These are phyloP conservation scores for Horisme vitalbata DNA, from an alignment of 2,888 invertebrate species.

Conservation along the genomic window DNA sequence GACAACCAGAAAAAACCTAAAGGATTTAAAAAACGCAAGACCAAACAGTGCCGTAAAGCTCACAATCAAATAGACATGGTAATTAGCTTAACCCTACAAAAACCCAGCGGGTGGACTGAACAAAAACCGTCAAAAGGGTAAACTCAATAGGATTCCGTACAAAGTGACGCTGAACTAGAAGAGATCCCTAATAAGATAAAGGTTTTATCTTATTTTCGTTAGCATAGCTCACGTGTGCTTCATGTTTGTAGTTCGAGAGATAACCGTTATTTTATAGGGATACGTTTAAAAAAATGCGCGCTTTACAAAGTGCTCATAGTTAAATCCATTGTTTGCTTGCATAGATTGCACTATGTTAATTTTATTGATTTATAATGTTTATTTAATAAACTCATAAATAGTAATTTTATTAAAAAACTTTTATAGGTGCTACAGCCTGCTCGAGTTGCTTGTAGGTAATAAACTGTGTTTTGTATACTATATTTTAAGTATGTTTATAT, in stretches of 20 bases:
- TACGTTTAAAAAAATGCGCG: neutral
- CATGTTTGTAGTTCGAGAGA: constrained; percentile 10
- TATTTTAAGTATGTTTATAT: no score
- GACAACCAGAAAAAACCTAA: no score
- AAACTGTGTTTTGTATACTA: no score
- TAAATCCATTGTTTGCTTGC: no score
- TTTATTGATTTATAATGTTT: no score
- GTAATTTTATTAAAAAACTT: no score
- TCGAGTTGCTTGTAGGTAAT: no score
- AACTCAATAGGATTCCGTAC: constrained; percentile 38
- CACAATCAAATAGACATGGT: constrained; percentile 13
- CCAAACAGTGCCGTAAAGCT: constrained; percentile 15
- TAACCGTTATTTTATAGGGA: neutral
- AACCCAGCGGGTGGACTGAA: constrained; percentile 8
- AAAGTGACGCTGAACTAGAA: constrained; percentile 44
- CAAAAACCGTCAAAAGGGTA: constrained; percentile 29
- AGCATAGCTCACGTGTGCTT: constrained; percentile 68
- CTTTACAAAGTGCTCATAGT: no score
- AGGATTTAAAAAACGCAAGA: no score
- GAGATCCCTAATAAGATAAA: constrained; percentile 74
- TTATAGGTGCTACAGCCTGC: no score
- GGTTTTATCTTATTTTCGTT: constrained; percentile 79
- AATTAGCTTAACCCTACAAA: constrained; percentile 21
- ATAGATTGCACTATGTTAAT: no score
- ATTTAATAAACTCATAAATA: no score